Base-by-base conservation (phyloP, 2,113 vertebrate species). In the Coryphaenoides rupestris region DNA sequence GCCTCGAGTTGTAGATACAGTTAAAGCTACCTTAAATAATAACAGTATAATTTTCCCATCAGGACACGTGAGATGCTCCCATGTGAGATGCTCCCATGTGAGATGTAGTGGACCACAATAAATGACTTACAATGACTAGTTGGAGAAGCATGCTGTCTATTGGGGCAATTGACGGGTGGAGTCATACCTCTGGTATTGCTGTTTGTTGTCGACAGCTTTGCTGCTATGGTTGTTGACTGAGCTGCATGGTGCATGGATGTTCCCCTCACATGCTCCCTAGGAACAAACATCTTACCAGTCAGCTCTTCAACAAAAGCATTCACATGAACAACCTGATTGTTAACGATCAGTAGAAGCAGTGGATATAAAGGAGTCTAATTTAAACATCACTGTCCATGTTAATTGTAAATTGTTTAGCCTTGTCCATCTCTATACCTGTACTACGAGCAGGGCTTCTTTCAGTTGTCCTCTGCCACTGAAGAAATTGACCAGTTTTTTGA, bases 181-280 rank as follows among this genome's bases (percentile, higher is more conserved):
- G 24, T 64, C 86, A 79, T 77, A 96, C 96, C 93, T 90, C 2
- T 92, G 92, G 65, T 92, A 96, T 64, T 93, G 91, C 63, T 94
- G 93, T 58, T 87, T 80, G 82, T 82, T 90, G 52, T 86, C 86
- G 66, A 83, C 90, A 58, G 90, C 91, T 66, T 70, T 65, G 4
- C 85, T 78, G 21, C 83, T 76, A 63, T 81, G 81, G 55, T 85
- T 90, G 47, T 79, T 69, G 19, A 86, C 52, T 3, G 89, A 79
- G 24, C 75, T 75, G 3, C 90, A 81, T 57, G 88, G 88, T 7
- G 66, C 72, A 46, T 92, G 92, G 58, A 98, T 94, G 81, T 96
- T 98, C 15, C 96, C 97, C 74, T 99, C 97, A 87, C 91, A 93
- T 10, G 97, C 96, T 69, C 94, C 94, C 97, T 99, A 77, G 45